Percentiles rank a stretch among this genome's conserved stretches.
phyloP scores from a whole-genome alignment of 2,797 vertebrate species.

The Sardinella longiceps region DNA sequence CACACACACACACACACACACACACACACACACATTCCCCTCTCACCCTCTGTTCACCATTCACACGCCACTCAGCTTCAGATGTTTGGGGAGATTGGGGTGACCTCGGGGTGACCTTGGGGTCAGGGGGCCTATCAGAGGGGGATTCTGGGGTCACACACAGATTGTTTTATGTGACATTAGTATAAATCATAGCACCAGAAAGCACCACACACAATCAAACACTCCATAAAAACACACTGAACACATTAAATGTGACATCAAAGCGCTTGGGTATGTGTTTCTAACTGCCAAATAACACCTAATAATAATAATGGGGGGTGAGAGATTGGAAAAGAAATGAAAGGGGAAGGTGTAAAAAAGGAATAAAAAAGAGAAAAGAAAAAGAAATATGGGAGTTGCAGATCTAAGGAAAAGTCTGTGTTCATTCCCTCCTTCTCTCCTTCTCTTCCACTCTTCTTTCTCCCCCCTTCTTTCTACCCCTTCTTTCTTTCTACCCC shows the following conservation, averaged over 20 bases:
- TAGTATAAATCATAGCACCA: neutral
- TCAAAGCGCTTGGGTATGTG: neutral
- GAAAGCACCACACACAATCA: neutral
- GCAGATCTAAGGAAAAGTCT: neutral
- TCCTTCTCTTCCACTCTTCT: neutral
- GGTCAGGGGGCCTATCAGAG: neutral
- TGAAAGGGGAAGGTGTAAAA: neutral
- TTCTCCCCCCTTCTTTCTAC: neutral
- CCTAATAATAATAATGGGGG: neutral
- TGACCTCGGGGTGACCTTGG: neutral
- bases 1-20: neutral
- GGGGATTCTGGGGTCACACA: neutral
- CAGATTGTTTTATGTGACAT: conserved; percentile 25
- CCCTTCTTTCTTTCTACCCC: neutral
- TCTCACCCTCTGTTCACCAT: neutral
- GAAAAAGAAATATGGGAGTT: neutral
- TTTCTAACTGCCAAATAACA: neutral
- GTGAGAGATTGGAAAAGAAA: neutral
- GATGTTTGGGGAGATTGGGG: conserved; percentile 15
- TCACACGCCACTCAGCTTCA: conserved; percentile 10
- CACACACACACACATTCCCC: neutral
- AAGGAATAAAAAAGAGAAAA: neutral
- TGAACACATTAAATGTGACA: neutral
- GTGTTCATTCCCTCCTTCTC: no score
- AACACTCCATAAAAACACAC: neutral